Percentiles rank a stretch among this genome's conserved stretches.
Conservation (phyloP, 1,140 invertebrate genomes). For the Diabrotica undecimpunctata region DNA sequence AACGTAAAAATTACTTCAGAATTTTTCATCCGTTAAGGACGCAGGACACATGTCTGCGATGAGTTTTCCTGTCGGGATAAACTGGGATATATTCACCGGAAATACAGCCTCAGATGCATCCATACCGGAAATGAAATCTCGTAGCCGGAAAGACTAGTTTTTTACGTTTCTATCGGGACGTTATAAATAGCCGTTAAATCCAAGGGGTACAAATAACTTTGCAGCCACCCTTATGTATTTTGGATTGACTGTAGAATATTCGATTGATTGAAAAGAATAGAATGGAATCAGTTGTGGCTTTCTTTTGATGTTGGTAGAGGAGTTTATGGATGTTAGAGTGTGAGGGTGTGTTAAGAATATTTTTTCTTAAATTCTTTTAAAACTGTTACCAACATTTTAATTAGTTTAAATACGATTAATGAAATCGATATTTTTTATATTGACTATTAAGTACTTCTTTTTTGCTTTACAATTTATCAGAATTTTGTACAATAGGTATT, state of each 20-base stretch:
- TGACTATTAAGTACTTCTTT: too few relatives aligned
- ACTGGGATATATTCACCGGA: conserved; percentile 55
- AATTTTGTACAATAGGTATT: too few relatives aligned
- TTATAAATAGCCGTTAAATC: conserved; percentile 16
- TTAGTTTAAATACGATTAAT: too few relatives aligned
- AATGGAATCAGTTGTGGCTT: too few relatives aligned
- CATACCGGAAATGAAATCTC: conserved; percentile 57
- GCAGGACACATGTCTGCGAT: conserved; percentile 44
- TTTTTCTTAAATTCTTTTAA: too few relatives aligned
- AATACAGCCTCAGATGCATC: conserved; percentile 52
- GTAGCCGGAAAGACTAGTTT: conserved; percentile 53
- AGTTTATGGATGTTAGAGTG: too few relatives aligned
- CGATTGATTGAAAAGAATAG: not conserved
- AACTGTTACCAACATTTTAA: too few relatives aligned
- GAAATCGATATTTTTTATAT: too few relatives aligned
- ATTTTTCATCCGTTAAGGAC: not conserved
- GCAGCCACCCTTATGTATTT: conserved; percentile 6
- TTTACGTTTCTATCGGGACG: conserved; percentile 22
- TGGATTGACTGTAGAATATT: not conserved
- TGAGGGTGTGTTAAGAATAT: too few relatives aligned
- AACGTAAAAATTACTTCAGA: not conserved
- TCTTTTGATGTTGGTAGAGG: too few relatives aligned
- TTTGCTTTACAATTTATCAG: too few relatives aligned
- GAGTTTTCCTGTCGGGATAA: conserved; percentile 48
- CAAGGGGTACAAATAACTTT: conserved; percentile 20